Evolutionary conservation across 1,140 invertebrate species (phyloP), one percentile per base, ranked within the genome.

Genomic region (Ceratosolen fusciceps): DNA sequence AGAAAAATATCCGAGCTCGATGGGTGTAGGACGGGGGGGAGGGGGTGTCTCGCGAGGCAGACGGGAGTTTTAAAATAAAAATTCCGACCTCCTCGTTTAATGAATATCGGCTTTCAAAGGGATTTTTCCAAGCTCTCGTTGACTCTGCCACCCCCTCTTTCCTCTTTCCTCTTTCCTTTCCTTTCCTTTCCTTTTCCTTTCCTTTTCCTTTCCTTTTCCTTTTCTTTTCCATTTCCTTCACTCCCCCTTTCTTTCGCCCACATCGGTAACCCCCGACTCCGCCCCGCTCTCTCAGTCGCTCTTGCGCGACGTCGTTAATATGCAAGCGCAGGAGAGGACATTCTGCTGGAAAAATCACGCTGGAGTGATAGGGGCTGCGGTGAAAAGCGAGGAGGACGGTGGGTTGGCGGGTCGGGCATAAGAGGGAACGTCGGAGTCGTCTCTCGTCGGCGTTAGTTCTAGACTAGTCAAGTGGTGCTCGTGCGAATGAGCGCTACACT

Each of bases 91-190:
- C 77, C 56, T 72, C 81, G 71, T 80, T 82, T 84, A 82, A 83
- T 84, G 81, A 85, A 85, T 84, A 84, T 84, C 80, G 76, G 54
- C 47, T 83, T 80, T 84, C 82, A 83, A 83, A 84, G 81, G 62
- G 72, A 81, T 80, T 81, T 43, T 0, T n/a, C n/a, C 12, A 29
- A 12, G 56, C 39, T 47, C 3, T n/a, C 39, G 1, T 31, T 16
- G 49, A 24, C 52, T 73, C 43, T 47, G 62, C 26, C 37, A 47
- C 37, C 29, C 14, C 37, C 29, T 24, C 24, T 9, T 67, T 21
- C 4, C 2, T 43, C 21, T 43, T 70, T 14, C 37, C 2, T 74
- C 26, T 60, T 43, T 14, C 43, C 43, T 43, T 19, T 58, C 78
- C 71, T 76, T 80, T 49, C 5, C 67, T 39, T 29, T 31, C 34